Conservation (phyloP, 2,113 vertebrate species). For the Pseudopipra pipra region DNA sequence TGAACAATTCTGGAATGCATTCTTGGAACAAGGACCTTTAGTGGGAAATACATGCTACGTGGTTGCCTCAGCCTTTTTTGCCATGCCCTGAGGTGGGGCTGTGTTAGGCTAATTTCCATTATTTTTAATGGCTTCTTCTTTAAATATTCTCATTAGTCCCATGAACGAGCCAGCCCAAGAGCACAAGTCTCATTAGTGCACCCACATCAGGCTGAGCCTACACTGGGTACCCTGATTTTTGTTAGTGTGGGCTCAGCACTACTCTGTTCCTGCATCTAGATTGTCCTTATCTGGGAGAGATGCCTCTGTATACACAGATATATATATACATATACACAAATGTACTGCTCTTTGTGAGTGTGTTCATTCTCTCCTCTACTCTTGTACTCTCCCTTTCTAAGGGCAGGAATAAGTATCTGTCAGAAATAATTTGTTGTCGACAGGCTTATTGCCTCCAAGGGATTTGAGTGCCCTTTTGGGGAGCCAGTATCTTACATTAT, state of each 20-base stretch:
- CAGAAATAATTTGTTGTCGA: conserved; percentile 38
- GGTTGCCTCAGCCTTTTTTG: background rate
- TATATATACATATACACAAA: background rate
- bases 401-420: conserved; percentile 38
- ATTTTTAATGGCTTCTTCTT: background rate
- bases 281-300: background rate
- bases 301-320: background rate
- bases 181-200: rapidly evolving
- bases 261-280: background rate
- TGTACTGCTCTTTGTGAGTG: background rate
- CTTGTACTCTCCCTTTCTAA: background rate
- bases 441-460: conserved; percentile 42
- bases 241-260: background rate
- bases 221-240: background rate
- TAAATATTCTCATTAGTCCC: background rate
- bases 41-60: rapidly evolving
- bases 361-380: background rate
- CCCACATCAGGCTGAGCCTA: background rate
- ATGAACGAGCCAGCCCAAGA: background rate
- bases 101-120: background rate
- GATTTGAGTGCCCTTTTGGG: conserved; percentile 43
- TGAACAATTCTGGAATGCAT: rapidly evolving
- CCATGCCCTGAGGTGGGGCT: background rate
- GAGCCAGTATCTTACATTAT: background rate
- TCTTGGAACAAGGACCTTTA: background rate